Base-by-base conservation (phyloP, 2,113 vertebrate genomes). In the Poeciliopsis prolifica region DNA sequence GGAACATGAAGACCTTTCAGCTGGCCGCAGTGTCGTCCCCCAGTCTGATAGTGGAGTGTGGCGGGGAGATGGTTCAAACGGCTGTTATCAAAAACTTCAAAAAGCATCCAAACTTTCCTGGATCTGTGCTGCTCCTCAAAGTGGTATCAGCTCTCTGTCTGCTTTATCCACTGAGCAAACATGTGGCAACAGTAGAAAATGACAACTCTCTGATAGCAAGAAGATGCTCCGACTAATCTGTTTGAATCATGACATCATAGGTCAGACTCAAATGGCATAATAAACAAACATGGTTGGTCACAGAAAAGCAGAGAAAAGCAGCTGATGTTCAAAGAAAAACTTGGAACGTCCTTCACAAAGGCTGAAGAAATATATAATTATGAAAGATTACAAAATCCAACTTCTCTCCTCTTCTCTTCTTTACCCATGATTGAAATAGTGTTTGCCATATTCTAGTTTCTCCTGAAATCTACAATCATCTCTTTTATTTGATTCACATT, bases 1-100 rank as follows among this genome's bases (percentile, higher is more conserved):
- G 98, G 87, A 99, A 99, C 91, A 99, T 99, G 97, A 98, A 97
- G 91, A 96, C 93, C 74, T 99, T 96, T 91, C 98, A 99, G 60
- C 81, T 99, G 89, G 97, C 97, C 64, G 93, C 96, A 1, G 81
- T 99, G 68, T 89, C 92, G 0, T 99, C 97, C 10, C 98, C 98
- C 0, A 97, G 96, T 86, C 94, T 99, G 72, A 82, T 98, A 31
- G 95, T 99, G 80, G 97, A 99, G 86, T 99, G 97, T 51, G 98
- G 97, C 3, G 97, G 96, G 58, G 96, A 96, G 92, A 94, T 93
- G 63, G 92, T 98, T 15, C 94, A 99, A 82, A 97, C 97, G 0
- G 95, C 96, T 6, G 94, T 97, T 40, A 97, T 99, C 91, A 99
- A 94, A 93, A 98, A 96, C 91, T 95, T 99, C 69, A 99, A 97